phyloP scores from a whole-genome alignment of 1,140 invertebrate genomes.

The Neotoxoptera formosana region DNA sequence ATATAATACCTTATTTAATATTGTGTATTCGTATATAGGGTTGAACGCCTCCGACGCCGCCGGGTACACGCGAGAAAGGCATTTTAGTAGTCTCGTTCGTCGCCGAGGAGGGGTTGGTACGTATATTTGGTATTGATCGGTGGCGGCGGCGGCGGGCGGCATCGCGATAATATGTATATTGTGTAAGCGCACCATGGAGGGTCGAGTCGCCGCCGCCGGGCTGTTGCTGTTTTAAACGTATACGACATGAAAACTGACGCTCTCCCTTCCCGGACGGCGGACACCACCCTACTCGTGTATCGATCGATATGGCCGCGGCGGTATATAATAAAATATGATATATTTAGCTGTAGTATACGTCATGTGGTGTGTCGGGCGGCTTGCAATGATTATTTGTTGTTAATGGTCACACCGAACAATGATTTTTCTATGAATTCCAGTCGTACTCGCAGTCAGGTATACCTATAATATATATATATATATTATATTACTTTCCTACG shows the following conservation, averaged over 20 bases:
- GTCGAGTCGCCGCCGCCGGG: not conserved
- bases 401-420: not conserved
- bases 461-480: no score
- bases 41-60: no score
- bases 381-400: no score
- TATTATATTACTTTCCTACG: not conserved
- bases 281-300: not conserved
- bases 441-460: no score
- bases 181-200: not conserved
- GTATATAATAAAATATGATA: not conserved
- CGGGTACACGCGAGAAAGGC: not conserved
- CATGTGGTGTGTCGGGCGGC: not conserved
- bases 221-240: conserved; percentile 7
- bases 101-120: not conserved
- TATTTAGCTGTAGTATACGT: not conserved
- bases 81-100: not conserved
- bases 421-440: no score
- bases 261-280: not conserved
- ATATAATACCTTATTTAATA: not conserved
- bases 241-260: not conserved
- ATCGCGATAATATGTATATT: not conserved
- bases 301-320: not conserved
- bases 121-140: conserved; percentile 10
- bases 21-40: not conserved
- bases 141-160: not conserved